Evolutionary conservation across 2,113 vertebrate genomes (phyloP).

Genomic region (Uropsilus gracilis): DNA sequence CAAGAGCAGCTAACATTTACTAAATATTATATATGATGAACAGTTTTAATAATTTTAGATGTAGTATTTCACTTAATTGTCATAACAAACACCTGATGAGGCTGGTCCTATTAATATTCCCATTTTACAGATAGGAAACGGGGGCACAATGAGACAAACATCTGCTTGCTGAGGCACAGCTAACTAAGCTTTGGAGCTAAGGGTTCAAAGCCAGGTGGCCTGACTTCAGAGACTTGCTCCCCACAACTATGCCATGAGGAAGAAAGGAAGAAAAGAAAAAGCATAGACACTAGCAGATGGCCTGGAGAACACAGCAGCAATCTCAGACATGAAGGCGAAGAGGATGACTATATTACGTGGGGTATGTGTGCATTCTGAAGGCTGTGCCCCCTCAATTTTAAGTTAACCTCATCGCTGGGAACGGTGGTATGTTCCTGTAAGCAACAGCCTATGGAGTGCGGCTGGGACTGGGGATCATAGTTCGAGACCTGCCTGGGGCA

Average conservation of each 20-base stretch:
- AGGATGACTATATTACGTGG: not conserved
- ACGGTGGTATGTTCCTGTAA: too few relatives aligned
- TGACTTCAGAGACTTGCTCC: not conserved
- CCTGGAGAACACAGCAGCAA: not conserved
- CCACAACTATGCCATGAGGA: not conserved
- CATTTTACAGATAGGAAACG: conserved; percentile 18
- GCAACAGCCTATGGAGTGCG: too few relatives aligned
- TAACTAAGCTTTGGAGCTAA: not conserved
- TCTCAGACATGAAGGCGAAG: not conserved
- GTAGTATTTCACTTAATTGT: too few relatives aligned
- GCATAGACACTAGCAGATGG: not conserved
- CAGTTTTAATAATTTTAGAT: too few relatives aligned
- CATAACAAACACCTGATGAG: too few relatives aligned
- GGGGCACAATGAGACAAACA: not conserved
- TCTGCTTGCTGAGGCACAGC: not conserved
- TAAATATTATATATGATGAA: not conserved
- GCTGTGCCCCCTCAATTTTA: not conserved
- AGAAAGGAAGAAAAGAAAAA: not conserved
- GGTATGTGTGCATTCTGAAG: too few relatives aligned
- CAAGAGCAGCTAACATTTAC: not conserved
- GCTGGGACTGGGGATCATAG: too few relatives aligned
- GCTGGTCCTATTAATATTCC: not conserved
- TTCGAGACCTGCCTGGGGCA: too few relatives aligned
- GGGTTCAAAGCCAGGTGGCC: not conserved
- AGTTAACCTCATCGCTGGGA: too few relatives aligned